A percentile compares a stretch with the other conserved stretches of the same genome.
These are phyloP conservation scores for Bathynomus jamesi DNA, from an alignment of 1,140 invertebrate species.

Conservation along the genomic window DNA sequence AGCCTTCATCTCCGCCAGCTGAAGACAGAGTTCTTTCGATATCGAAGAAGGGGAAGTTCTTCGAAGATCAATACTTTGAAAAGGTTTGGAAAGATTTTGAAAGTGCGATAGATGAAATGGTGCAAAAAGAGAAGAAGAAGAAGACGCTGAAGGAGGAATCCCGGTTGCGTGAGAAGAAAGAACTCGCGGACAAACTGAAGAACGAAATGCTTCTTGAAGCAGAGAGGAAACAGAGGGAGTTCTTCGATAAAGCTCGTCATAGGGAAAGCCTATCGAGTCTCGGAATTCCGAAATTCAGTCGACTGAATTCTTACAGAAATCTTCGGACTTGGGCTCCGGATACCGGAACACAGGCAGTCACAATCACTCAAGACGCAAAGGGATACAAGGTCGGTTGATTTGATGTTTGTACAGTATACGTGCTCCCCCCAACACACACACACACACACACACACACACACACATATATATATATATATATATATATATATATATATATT, in stretches of 20 bases:
- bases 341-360: conserved; percentile 27
- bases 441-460: neutral
- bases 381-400: conserved; percentile 22
- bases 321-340: conserved; percentile 22
- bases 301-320: conserved; percentile 20
- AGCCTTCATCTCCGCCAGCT: neutral
- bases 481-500: neutral
- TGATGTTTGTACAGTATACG: neutral
- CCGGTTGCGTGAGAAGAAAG: conserved; percentile 13
- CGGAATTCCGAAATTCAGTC: neutral
- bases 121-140: conserved; percentile 12
- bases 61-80: conserved; percentile 29
- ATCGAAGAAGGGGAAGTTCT: conserved; percentile 26
- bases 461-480: neutral
- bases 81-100: conserved; percentile 35
- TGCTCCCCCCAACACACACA: too few species aligned
- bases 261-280: neutral
- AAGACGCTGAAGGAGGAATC: neutral
- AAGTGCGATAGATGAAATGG: conserved; percentile 29
- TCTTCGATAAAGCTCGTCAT: neutral
- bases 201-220: neutral
- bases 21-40: conserved; percentile 24
- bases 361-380: conserved; percentile 16
- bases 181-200: neutral
- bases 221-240: neutral